Percentiles rank a stretch among this genome's conserved stretches.
phyloP scores from a whole-genome alignment of 37 sponge, comb jelly and placozoan genomes.

The Halisarca cf. caerulea region DNA sequence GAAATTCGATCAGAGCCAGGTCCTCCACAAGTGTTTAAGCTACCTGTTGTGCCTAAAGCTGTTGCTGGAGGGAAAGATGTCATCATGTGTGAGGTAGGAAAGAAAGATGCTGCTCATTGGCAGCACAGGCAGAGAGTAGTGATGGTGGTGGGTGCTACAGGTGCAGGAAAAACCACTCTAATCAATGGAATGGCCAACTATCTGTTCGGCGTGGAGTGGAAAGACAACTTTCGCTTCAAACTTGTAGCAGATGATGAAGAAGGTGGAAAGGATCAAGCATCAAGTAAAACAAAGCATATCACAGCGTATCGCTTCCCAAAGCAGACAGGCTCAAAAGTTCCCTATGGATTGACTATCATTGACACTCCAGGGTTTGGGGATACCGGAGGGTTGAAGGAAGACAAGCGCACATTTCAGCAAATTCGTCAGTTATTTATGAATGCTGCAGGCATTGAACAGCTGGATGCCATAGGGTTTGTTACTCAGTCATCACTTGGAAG shows the following conservation, averaged over 20 bases:
- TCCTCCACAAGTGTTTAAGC: no score
- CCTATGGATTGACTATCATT: conserved; percentile 56
- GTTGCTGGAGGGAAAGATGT: no score
- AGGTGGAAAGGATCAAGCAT: conserved; percentile 15
- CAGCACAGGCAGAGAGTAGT: conserved; percentile 54
- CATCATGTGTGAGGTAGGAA: no score
- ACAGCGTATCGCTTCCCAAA: conserved; percentile 61
- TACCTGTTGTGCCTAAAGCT: no score
- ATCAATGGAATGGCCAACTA: conserved; percentile 76
- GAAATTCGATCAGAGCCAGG: no score
- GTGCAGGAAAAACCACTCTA: conserved; percentile 75
- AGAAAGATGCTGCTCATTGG: no score
- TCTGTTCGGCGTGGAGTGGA: conserved; percentile 63
- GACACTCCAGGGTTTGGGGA: conserved; percentile 84
- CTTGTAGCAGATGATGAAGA: conserved; percentile 38
- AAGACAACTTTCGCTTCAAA: conserved; percentile 72
- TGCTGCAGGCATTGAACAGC: conserved; percentile 46
- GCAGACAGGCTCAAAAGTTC: conserved; percentile 4
- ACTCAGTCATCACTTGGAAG: conserved; percentile 57
- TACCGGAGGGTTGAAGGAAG: conserved; percentile 53
- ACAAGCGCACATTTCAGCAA: conserved; percentile 27
- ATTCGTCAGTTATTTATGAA: conserved; percentile 50
- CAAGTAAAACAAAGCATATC: conserved; percentile 51
- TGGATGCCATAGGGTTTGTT: conserved; percentile 68
- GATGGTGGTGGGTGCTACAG: conserved; percentile 81